phyloP scores from a whole-genome alignment of 2,888 invertebrate species.

The Hirtodrosophila confusa region DNA sequence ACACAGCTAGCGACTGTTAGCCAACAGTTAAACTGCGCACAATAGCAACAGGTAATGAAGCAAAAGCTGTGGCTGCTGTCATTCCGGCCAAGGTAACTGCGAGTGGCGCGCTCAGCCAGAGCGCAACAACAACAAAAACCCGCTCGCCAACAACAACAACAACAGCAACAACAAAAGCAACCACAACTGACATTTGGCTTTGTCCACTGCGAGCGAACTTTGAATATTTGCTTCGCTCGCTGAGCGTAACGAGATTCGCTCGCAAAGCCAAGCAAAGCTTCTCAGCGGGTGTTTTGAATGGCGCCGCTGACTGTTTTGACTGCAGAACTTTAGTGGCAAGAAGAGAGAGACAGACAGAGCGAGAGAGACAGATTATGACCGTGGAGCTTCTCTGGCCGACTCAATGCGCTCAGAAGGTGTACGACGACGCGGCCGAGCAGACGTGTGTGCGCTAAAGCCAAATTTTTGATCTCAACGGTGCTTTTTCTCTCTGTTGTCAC shows the following conservation, averaged over 20 bases:
- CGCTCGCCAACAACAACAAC: slow-evolving; percentile 29
- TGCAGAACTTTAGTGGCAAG: slow-evolving; percentile 33
- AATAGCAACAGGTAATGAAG: slow-evolving; percentile 56
- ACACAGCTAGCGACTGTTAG: slow-evolving; percentile 21
- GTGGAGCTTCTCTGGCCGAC: slow-evolving; percentile 56
- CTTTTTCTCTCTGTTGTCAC: slow-evolving; percentile 57
- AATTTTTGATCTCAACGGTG: slow-evolving; percentile 77
- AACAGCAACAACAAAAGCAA: slow-evolving; percentile 7
- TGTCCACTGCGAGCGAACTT: slow-evolving; percentile 47
- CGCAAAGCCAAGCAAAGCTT: slow-evolving; percentile 20
- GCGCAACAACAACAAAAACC: slow-evolving; percentile 17
- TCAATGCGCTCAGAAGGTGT: slow-evolving; percentile 72
- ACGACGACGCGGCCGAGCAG: slow-evolving; percentile 62
- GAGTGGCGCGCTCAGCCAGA: slow-evolving; percentile 37
- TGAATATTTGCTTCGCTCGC: slow-evolving; percentile 28
- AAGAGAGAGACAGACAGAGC: slow-evolving; percentile 5
- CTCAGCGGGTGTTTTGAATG: slow-evolving; percentile 17
- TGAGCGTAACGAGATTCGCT: slow-evolving; percentile 14
- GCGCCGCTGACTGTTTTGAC: slow-evolving; percentile 25
- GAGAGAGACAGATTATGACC: slow-evolving; percentile 8
- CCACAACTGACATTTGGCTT: slow-evolving; percentile 44
- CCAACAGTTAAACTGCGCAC: slow-evolving; percentile 6
- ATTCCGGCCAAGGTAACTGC: slow-evolving; percentile 72
- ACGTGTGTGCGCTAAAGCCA: slow-evolving; percentile 65
- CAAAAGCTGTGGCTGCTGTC: slow-evolving; percentile 49